These are phyloP conservation scores for Drosophila serrata DNA, from an alignment of 1,140 invertebrate genomes.

Conservation along the genomic window DNA sequence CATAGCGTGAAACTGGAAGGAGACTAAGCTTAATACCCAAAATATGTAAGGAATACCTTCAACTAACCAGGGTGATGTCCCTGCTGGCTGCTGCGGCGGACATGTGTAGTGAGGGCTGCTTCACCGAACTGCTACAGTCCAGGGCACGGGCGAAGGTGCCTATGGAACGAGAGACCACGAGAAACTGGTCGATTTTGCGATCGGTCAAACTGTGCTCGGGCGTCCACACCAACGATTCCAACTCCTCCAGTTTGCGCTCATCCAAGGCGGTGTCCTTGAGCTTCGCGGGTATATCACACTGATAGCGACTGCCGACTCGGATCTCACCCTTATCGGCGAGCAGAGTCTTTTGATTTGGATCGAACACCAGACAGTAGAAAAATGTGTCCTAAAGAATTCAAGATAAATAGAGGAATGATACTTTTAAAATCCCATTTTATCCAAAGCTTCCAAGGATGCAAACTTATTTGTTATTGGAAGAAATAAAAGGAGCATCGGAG, in stretches of 20 bases:
- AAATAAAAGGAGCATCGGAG: not conserved
- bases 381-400: conserved; percentile 94
- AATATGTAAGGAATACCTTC: not conserved
- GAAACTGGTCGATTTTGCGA: conserved; percentile 99
- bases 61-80: conserved; percentile 96
- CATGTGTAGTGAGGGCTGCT: conserved; percentile 99
- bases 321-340: conserved; percentile 99
- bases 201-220: conserved; percentile 95
- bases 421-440: not conserved
- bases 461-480: not conserved
- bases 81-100: conserved; percentile 99
- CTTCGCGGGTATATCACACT: conserved; percentile 94
- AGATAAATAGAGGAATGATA: conserved; percentile 58
- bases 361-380: conserved; percentile 99
- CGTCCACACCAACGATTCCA: conserved; percentile 98
- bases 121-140: conserved; percentile 98
- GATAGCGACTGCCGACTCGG: conserved; percentile 96
- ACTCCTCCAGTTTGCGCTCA: conserved; percentile 90
- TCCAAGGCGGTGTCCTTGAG: conserved; percentile 92
- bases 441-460: no score
- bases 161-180: conserved; percentile 98
- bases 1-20: conserved; percentile 97
- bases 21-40: conserved; percentile 2
- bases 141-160: conserved; percentile 99
- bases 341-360: conserved; percentile 99